phyloP scores from a whole-genome alignment of 2,888 invertebrate genomes.

The Parnassius orleans region DNA sequence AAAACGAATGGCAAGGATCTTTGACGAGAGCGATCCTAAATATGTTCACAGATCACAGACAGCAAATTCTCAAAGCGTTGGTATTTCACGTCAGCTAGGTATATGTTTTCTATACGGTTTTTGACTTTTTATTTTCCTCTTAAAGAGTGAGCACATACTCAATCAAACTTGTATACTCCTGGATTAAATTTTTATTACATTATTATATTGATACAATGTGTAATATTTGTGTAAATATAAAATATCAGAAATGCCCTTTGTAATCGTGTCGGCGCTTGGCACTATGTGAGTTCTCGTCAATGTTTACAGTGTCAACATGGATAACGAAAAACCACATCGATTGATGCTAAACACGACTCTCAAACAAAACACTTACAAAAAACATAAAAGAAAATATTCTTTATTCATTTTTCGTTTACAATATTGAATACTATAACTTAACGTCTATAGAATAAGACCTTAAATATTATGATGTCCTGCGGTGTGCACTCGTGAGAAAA shows the following conservation, averaged over 20 bases:
- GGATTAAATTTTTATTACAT: too few species aligned
- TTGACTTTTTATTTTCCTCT: too few species aligned
- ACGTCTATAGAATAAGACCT: slow-evolving; percentile 29
- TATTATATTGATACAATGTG: too few species aligned
- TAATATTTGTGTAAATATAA: too few species aligned
- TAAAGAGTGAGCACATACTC: too few species aligned
- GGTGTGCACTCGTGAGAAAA: slow-evolving; percentile 64
- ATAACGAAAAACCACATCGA: slow-evolving; percentile 72
- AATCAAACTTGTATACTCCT: too few species aligned
- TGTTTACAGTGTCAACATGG: slow-evolving; percentile 64
- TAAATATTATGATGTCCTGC: slow-evolving; percentile 32
- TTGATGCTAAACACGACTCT: slow-evolving; percentile 65
- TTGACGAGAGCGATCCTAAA: too few species aligned
- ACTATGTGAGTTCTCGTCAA: slow-evolving; percentile 52
- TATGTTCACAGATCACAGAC: too few species aligned
- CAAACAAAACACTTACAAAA: slow-evolving; percentile 61
- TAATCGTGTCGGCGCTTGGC: slow-evolving; percentile 40
- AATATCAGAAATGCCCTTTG: slow-evolving; percentile 33
- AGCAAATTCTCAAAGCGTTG: too few species aligned
- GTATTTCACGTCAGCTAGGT: too few species aligned
- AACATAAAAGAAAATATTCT: slow-evolving; percentile 42
- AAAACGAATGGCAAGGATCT: too few species aligned
- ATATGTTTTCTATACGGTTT: too few species aligned
- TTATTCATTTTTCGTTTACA: slow-evolving; percentile 26
- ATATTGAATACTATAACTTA: slow-evolving; percentile 30